Evolutionary conservation across 2,888 invertebrate species (phyloP).

Genomic region (Sarcophaga carnaria): DNA sequence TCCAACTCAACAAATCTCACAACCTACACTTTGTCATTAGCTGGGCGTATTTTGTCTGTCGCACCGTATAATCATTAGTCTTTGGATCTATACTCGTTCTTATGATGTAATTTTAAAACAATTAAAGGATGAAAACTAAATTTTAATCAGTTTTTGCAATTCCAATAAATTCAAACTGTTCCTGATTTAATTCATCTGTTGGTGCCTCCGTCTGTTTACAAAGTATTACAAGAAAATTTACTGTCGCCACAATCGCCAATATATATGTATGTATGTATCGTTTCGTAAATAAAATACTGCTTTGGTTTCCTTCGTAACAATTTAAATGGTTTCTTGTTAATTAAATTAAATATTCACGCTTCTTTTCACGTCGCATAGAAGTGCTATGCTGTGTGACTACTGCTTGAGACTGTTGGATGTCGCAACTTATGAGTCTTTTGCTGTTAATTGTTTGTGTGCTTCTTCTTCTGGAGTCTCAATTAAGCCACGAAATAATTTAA

Average conservation of each 20-base stretch:
- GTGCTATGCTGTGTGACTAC: not conserved
- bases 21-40: no score
- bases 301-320: conserved; percentile 65
- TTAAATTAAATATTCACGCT: conserved; percentile 80
- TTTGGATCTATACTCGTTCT: no score
- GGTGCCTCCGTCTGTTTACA: conserved; percentile 9
- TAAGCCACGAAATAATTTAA: conserved; percentile 60
- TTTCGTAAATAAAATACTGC: conserved; percentile 54
- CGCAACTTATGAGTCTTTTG: conserved; percentile 46
- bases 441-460: conserved; percentile 51
- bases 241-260: conserved; percentile 33
- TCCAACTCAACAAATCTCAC: no score
- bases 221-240: not conserved
- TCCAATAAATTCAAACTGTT: conserved; percentile 77
- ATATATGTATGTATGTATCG: not conserved
- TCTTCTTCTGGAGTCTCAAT: conserved; percentile 35
- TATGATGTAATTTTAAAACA: no score
- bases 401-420: conserved; percentile 7
- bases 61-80: no score
- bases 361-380: conserved; percentile 19
- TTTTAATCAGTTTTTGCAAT: conserved; percentile 72
- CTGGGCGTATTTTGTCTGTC: no score
- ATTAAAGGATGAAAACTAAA: conserved; percentile 6
- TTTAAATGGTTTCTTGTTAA: conserved; percentile 79
- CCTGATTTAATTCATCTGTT: conserved; percentile 9